Conservation (phyloP, 2,113 vertebrate species). For the Symphodus melops region DNA sequence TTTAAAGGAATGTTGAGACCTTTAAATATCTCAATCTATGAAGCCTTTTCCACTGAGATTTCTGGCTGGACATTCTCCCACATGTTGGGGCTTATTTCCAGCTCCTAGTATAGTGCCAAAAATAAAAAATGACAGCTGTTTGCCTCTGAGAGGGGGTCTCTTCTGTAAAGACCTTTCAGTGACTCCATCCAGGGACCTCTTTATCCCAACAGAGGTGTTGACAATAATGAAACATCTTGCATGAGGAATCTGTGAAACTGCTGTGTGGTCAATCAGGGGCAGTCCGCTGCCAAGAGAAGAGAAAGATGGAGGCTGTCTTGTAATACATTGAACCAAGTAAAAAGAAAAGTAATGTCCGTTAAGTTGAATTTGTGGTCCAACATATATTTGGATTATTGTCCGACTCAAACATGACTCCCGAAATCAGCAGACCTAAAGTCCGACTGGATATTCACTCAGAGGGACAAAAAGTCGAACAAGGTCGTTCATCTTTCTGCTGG, state of each 20-base stretch:
- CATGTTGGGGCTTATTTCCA: constrained; percentile 73
- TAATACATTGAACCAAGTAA: constrained; percentile 20
- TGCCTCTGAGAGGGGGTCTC: constrained; percentile 54
- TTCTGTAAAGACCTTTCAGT: constrained; percentile 41
- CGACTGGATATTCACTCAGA: constrained; percentile 31
- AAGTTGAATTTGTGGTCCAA: constrained; percentile 40
- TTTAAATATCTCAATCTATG: constrained; percentile 65
- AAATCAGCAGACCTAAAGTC: background rate
- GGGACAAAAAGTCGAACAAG: constrained; percentile 29
- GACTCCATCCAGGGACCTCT: constrained; percentile 30
- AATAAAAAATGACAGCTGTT: constrained; percentile 77
- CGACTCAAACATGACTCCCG: constrained; percentile 31
- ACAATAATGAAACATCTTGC: constrained; percentile 35
- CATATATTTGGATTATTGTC: constrained; percentile 35
- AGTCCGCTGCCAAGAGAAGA: background rate
- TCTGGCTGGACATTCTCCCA: constrained; percentile 69
- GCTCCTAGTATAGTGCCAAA: constrained; percentile 48
- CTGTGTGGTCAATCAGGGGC: constrained; percentile 27
- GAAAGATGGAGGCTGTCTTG: constrained; percentile 16
- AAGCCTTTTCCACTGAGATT: constrained; percentile 61
- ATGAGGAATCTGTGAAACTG: constrained; percentile 17
- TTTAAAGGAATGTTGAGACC: constrained; percentile 44
- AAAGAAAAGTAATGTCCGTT: constrained; percentile 32
- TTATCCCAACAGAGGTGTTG: constrained; percentile 38
- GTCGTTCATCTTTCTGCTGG: constrained; percentile 36